Percentiles rank a stretch among this genome's conserved stretches.
Conservation (phyloP, 2,113 vertebrate species). For the Dasyurus viverrinus region DNA sequence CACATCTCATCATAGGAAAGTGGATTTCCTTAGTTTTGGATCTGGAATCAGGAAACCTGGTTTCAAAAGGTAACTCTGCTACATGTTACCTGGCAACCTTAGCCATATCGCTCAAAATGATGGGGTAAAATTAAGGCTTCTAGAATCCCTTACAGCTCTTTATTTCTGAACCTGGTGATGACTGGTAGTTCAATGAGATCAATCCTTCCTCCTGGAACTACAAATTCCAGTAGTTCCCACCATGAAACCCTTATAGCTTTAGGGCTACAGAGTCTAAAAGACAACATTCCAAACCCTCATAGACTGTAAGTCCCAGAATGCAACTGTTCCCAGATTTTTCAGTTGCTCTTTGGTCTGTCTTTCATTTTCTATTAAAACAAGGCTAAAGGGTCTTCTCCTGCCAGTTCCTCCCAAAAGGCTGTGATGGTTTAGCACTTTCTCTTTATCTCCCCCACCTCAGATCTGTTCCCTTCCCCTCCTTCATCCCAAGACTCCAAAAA, state of each 20-base stretch:
- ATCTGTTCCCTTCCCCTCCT: not conserved
- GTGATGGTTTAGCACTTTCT: not conserved
- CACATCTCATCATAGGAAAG: not conserved
- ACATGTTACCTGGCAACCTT: not conserved
- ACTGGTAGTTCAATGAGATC: not conserved
- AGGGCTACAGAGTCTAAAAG: not conserved
- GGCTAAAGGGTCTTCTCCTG: not conserved
- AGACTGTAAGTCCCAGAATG: not conserved
- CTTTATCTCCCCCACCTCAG: not conserved
- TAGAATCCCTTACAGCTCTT: not conserved
- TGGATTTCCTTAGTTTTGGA: not conserved
- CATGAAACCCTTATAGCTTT: not conserved
- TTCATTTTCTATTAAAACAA: not conserved
- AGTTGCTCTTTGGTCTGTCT: too few relatives aligned
- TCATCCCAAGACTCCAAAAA: not conserved
- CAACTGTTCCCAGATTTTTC: not conserved
- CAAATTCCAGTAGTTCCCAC: not conserved
- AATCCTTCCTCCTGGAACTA: not conserved
- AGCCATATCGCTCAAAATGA: not conserved
- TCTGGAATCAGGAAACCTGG: not conserved
- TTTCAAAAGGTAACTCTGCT: not conserved
- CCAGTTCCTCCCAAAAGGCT: not conserved
- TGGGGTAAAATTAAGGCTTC: not conserved
- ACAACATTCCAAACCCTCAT: fast-evolving
- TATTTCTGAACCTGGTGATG: not conserved